Percentiles rank a stretch among this genome's conserved stretches.
phyloP scores from a whole-genome alignment of 2,113 vertebrate species.

The Otis tarda region DNA sequence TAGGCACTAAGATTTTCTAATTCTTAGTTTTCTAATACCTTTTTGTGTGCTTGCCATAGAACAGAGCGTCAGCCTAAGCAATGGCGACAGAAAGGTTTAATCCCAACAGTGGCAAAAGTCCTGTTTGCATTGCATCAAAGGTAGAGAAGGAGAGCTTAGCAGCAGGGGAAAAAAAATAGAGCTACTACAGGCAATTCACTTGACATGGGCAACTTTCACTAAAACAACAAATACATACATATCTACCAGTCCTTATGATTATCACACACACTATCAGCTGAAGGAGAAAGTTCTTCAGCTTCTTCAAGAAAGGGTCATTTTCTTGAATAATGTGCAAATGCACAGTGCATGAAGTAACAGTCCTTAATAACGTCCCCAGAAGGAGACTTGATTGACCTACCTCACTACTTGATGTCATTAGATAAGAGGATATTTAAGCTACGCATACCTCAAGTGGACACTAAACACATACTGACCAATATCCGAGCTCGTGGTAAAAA shows the following conservation, averaged over 20 bases:
- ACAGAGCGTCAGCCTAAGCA: neutral
- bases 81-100: neutral
- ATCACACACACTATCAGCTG: neutral
- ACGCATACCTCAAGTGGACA: neutral
- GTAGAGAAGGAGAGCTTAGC: neutral
- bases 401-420: neutral
- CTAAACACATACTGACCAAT: neutral
- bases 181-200: neutral
- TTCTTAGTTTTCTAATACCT: neutral
- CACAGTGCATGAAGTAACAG: neutral
- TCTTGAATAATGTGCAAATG: neutral
- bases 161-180: neutral
- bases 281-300: neutral
- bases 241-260: neutral
- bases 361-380: neutral
- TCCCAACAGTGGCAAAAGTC: neutral
- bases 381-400: neutral
- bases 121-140: neutral
- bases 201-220: neutral
- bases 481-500: neutral
- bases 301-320: neutral
- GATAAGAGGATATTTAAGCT: neutral
- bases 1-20: neutral
- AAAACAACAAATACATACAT: neutral
- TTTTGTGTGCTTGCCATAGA: neutral